phyloP scores from a whole-genome alignment of 1,140 invertebrate species.

The Gyrodactylus salaris region DNA sequence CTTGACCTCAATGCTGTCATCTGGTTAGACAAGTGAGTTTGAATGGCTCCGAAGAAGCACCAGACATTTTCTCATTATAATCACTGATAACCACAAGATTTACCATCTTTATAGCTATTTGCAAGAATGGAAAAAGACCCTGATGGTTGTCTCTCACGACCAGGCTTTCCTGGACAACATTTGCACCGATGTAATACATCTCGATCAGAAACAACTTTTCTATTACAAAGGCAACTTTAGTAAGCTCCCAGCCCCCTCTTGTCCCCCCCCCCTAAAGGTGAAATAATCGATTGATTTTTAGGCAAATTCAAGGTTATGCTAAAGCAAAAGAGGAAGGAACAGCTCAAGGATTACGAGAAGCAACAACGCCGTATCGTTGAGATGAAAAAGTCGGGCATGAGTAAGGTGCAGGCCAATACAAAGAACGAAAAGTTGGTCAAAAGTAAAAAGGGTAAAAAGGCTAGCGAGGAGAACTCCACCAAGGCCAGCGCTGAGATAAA shows the following conservation, averaged over 20 bases:
- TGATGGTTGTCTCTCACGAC: conserved; percentile 88
- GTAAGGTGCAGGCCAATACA: conserved; percentile 53
- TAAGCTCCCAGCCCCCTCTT: conserved; percentile 11
- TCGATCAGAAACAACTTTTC: conserved; percentile 63
- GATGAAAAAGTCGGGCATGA: conserved; percentile 64
- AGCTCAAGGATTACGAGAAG: conserved; percentile 85
- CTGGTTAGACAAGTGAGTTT: conserved; percentile 91
- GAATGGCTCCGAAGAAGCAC: no score
- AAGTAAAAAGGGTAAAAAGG: conserved; percentile 58
- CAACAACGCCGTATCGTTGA: conserved; percentile 77
- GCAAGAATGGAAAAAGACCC: conserved; percentile 81
- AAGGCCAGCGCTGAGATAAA: background rate
- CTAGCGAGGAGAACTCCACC: conserved; percentile 13
- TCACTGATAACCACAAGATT: background rate
- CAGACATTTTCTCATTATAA: background rate
- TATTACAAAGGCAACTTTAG: conserved; percentile 89
- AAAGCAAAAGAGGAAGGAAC: conserved; percentile 64
- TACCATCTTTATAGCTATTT: conserved; percentile 33
- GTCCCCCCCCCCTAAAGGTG: background rate
- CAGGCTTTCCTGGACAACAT: conserved; percentile 96
- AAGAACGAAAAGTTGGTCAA: conserved; percentile 61
- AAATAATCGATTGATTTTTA: background rate
- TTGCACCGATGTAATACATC: conserved; percentile 86
- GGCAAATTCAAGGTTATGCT: conserved; percentile 78
- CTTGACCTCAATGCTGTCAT: conserved; percentile 87